Percentiles rank a stretch among this genome's conserved stretches.
Conservation (phyloP, 2,797 vertebrate genomes). For the Esox masquinongy region DNA sequence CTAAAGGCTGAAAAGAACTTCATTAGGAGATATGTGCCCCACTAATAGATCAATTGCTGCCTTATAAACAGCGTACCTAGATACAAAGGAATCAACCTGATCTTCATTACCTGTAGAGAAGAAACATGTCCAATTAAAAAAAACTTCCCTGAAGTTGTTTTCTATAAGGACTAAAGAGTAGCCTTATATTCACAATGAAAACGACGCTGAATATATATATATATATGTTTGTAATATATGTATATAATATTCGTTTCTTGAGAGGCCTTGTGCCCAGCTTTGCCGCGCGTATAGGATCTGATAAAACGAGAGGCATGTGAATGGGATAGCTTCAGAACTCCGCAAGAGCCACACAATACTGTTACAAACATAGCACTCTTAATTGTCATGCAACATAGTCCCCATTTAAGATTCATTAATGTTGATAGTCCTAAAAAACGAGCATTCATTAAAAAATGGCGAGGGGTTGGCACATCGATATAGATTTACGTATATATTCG, state of each 20-base stretch:
- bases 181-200: constrained; percentile 62
- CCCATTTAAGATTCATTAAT: constrained; percentile 8
- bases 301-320: constrained; percentile 48
- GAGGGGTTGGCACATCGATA: background rate
- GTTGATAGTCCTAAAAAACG: background rate
- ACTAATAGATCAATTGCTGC: constrained; percentile 61
- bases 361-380: constrained; percentile 64
- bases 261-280: constrained; percentile 31
- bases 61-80: constrained; percentile 55
- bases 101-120: constrained; percentile 52
- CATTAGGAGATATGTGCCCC: constrained; percentile 64
- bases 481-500: background rate
- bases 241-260: constrained; percentile 19
- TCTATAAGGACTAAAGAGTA: constrained; percentile 44
- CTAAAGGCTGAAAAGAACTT: constrained; percentile 66
- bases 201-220: constrained; percentile 38
- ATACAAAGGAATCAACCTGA: constrained; percentile 67
- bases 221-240: too few species aligned
- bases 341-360: constrained; percentile 53
- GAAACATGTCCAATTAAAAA: constrained; percentile 68
- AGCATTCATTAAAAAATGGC: background rate
- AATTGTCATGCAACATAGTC: background rate
- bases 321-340: constrained; percentile 51
- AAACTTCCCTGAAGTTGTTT: constrained; percentile 65
- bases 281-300: constrained; percentile 20